Percentiles rank a stretch among this genome's conserved stretches.
Evolutionary conservation across 2,113 vertebrate species (phyloP).

Genomic region (Arvicanthis niloticus): DNA sequence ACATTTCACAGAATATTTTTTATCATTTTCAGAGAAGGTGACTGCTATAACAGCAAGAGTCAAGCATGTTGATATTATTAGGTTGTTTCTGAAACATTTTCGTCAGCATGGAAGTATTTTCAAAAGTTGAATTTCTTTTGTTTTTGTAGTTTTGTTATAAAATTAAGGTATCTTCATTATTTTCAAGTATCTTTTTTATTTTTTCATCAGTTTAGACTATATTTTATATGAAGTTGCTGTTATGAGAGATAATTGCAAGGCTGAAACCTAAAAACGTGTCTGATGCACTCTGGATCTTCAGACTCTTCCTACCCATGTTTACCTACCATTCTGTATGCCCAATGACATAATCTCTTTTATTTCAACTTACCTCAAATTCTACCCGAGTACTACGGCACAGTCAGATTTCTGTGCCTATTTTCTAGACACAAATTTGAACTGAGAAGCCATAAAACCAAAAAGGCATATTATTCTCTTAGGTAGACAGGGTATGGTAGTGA

Average conservation of each 20-base stretch:
- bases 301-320: fast-evolving
- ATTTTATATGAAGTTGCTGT: not conserved
- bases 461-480: not conserved
- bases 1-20: conserved; percentile 32
- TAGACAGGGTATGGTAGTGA: not conserved
- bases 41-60: not conserved
- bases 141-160: not conserved
- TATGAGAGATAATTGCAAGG: not conserved
- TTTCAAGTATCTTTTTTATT: not conserved
- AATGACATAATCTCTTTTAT: not conserved
- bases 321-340: not conserved
- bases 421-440: not conserved
- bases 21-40: not conserved
- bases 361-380: not conserved
- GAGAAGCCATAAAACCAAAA: not conserved
- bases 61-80: not conserved
- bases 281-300: not conserved
- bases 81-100: not conserved
- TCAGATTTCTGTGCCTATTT: not conserved
- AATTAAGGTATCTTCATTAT: not conserved
- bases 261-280: not conserved
- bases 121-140: not conserved
- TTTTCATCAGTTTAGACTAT: not conserved
- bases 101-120: not conserved
- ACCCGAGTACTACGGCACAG: not conserved